A percentile compares a stretch with the other conserved stretches of the same genome.
Evolutionary conservation across 2,888 invertebrate genomes (phyloP).

Genomic region (Eustalomyia histrio): DNA sequence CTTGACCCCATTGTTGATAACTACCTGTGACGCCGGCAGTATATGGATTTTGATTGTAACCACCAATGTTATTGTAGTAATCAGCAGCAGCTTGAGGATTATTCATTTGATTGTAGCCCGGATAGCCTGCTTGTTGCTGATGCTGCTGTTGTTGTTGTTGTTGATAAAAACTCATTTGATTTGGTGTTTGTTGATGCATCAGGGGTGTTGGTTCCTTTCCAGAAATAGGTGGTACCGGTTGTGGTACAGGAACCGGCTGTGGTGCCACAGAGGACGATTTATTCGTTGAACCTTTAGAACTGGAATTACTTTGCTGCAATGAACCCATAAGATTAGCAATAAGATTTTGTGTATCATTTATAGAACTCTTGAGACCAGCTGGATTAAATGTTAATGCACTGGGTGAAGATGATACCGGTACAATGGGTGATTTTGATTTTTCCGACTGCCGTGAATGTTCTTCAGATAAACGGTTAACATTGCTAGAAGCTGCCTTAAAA

Average conservation of each 20-base stretch:
- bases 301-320: conserved; percentile 78
- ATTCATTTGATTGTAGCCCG: conserved; percentile 66
- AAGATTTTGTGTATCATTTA: conserved; percentile 82
- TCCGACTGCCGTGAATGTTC: conserved; percentile 64
- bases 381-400: conserved; percentile 75
- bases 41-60: conserved; percentile 65
- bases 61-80: conserved; percentile 64
- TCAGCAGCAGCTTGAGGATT: conserved; percentile 56
- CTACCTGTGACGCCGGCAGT: conserved; percentile 39
- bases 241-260: conserved; percentile 35
- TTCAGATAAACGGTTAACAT: conserved; percentile 83
- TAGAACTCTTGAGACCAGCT: conserved; percentile 71
- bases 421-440: conserved; percentile 71
- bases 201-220: neutral
- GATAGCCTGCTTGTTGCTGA: conserved; percentile 58
- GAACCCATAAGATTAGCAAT: conserved; percentile 85
- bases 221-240: conserved; percentile 46
- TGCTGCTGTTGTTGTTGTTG: conserved; percentile 67
- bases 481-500: conserved; percentile 87
- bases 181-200: conserved; percentile 46
- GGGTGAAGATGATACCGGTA: conserved; percentile 67
- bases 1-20: conserved; percentile 64
- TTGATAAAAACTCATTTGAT: conserved; percentile 68
- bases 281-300: conserved; percentile 19
- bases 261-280: conserved; percentile 32